Conservation (phyloP, 2,797 vertebrate genomes). For the Discoglossus pictus region DNA sequence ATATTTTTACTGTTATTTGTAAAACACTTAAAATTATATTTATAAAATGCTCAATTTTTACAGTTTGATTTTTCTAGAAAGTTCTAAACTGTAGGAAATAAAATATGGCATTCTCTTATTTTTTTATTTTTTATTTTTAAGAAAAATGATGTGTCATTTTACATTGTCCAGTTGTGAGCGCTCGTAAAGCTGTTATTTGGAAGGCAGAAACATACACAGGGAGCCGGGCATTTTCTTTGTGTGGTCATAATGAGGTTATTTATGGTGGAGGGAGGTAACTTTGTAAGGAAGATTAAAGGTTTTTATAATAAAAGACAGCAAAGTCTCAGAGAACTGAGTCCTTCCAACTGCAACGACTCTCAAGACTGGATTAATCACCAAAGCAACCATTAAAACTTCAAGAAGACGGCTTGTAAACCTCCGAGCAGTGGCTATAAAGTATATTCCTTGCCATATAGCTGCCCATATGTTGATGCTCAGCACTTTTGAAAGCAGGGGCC, state of each 20-base stretch:
- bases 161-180: slow-evolving; percentile 53
- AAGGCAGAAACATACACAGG: slow-evolving; percentile 67
- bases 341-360: slow-evolving; percentile 70
- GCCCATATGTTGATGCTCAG: slow-evolving; percentile 62
- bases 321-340: slow-evolving; percentile 68
- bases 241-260: slow-evolving; percentile 80
- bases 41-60: no score
- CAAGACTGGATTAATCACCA: slow-evolving; percentile 75
- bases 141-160: slow-evolving; percentile 44
- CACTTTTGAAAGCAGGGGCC: slow-evolving; percentile 57
- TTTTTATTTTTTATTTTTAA: neutral
- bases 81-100: no score
- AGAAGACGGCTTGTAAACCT: slow-evolving; percentile 75
- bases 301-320: slow-evolving; percentile 78
- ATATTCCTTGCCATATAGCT: slow-evolving; percentile 62
- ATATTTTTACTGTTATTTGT: no score
- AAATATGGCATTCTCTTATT: no score
- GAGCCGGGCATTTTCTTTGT: slow-evolving; percentile 75
- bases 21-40: no score
- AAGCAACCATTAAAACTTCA: slow-evolving; percentile 81
- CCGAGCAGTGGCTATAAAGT: slow-evolving; percentile 65
- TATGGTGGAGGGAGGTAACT: slow-evolving; percentile 72
- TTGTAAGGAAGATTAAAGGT: slow-evolving; percentile 80
- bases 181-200: slow-evolving; percentile 62
- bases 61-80: no score